Conservation (phyloP, 2,888 invertebrate species). For the Venusia cambrica region DNA sequence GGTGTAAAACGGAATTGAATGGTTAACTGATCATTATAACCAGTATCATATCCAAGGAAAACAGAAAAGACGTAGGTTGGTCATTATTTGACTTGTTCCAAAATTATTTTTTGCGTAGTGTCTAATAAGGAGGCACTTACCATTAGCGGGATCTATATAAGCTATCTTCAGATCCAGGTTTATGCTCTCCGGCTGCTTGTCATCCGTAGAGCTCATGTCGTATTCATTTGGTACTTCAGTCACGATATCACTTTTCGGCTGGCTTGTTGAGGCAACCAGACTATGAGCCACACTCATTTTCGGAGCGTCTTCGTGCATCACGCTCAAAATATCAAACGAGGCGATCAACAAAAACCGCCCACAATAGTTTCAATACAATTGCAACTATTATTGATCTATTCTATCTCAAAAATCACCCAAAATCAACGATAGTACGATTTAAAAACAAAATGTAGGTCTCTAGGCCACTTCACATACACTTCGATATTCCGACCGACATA, state of each 20-base stretch:
- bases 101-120: constrained; percentile 19
- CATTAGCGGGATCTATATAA: constrained; percentile 81
- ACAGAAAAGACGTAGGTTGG: constrained; percentile 5
- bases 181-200: constrained; percentile 73
- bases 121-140: no score
- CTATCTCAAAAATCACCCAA: constrained; percentile 81
- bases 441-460: constrained; percentile 89
- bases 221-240: constrained; percentile 69
- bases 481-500: constrained; percentile 88
- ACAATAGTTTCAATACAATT: constrained; percentile 52
- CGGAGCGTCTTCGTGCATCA: constrained; percentile 86
- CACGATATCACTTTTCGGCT: constrained; percentile 70
- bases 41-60: no score
- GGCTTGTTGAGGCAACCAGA: constrained; percentile 83
- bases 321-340: constrained; percentile 69
- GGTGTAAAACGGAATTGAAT: no score
- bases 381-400: constrained; percentile 71
- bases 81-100: constrained; percentile 8
- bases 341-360: constrained; percentile 54
- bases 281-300: constrained; percentile 84
- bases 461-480: constrained; percentile 93
- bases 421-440: constrained; percentile 55
- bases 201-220: constrained; percentile 66
- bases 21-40: no score
- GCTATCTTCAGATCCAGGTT: constrained; percentile 83